Conservation (phyloP, 2,888 invertebrate genomes). For the Siphlonurus alternatus region DNA sequence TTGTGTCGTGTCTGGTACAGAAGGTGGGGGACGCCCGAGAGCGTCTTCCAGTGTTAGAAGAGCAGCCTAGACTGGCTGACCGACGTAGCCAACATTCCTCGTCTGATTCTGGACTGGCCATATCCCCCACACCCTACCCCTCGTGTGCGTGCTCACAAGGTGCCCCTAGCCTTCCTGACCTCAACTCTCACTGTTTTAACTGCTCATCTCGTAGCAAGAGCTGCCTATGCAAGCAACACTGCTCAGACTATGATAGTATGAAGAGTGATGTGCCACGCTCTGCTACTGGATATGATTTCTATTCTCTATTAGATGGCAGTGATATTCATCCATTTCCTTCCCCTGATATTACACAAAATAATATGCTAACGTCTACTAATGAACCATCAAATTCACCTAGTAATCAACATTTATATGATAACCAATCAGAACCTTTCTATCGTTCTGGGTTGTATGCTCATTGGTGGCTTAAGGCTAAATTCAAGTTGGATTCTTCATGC, state of each 20-base stretch:
- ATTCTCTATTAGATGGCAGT: background rate
- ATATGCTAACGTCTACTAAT: no score
- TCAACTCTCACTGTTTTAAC: background rate
- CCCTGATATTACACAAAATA: no score
- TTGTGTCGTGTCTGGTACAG: background rate
- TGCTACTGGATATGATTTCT: background rate
- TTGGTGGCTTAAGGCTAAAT: conserved; percentile 83
- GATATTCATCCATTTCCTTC: background rate
- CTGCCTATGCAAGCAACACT: background rate
- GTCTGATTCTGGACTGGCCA: background rate
- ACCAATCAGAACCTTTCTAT: conserved; percentile 40
- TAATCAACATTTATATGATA: conserved; percentile 8
- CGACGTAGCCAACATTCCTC: background rate
- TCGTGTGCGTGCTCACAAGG: background rate
- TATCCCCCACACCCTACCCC: background rate
- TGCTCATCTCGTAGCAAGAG: background rate
- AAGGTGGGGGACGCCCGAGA: background rate
- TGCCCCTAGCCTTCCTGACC: background rate
- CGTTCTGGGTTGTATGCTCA: conserved; percentile 76
- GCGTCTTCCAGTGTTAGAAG: background rate
- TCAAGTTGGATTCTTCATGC: background rate
- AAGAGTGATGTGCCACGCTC: background rate
- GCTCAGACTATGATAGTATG: background rate
- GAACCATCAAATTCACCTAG: background rate
- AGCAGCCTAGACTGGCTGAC: background rate